A percentile compares a stretch with the other conserved stretches of the same genome.
Conservation (phyloP, 1,140 invertebrate species). For the Drosophila truncata region DNA sequence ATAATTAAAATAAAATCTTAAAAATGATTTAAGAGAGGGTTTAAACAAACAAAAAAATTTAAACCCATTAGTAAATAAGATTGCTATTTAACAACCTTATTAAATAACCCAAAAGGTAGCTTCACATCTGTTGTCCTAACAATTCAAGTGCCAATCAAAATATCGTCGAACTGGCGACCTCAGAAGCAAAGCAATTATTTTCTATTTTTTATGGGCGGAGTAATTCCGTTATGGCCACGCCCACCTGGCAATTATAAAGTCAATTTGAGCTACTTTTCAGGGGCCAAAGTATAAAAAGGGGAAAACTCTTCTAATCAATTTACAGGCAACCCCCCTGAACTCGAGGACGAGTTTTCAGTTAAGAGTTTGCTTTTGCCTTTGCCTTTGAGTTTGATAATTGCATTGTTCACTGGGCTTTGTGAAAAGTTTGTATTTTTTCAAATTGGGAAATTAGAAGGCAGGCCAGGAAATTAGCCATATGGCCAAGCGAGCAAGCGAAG, state of each 20-base stretch:
- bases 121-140: conserved; percentile 31
- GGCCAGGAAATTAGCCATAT: conserved; percentile 73
- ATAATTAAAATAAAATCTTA: not conserved
- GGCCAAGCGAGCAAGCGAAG: conserved; percentile 12
- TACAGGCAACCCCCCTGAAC: conserved; percentile 49
- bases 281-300: conserved; percentile 1
- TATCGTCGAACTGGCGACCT: conserved; percentile 37
- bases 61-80: not conserved
- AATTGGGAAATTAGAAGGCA: conserved; percentile 67
- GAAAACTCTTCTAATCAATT: conserved; percentile 75
- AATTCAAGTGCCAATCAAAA: conserved; percentile 52
- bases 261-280: conserved; percentile 59
- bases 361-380: not conserved
- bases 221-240: conserved; percentile 52
- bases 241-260: conserved; percentile 62
- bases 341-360: conserved; percentile 8
- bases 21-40: not conserved
- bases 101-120: not conserved
- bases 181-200: conserved; percentile 34
- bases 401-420: conserved; percentile 58
- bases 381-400: conserved; percentile 52
- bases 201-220: conserved; percentile 6
- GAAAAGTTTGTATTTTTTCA: conserved; percentile 59
- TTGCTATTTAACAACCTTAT: not conserved
- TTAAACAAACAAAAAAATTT: not conserved